These are phyloP conservation scores for Tiliacea aurago DNA, from an alignment of 2,888 invertebrate genomes.

Conservation along the genomic window DNA sequence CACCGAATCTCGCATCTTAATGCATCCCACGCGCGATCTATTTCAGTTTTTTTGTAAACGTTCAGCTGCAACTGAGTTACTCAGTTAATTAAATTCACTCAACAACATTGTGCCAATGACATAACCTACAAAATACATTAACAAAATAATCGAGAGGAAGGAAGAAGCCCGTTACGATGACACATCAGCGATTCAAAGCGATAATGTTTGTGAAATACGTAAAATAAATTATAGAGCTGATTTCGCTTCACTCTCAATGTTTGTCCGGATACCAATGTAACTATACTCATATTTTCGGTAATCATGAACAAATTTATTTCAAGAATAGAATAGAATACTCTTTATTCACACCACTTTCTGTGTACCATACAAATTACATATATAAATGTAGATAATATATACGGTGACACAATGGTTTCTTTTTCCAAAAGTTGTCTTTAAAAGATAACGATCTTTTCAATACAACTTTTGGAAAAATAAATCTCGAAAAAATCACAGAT, in stretches of 20 bases:
- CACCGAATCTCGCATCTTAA: slow-evolving; percentile 2
- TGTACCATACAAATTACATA: too few species aligned
- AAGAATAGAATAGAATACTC: too few species aligned
- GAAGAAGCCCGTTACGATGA: slow-evolving; percentile 21
- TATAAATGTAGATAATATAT: too few species aligned
- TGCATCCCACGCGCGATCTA: slow-evolving; percentile 20
- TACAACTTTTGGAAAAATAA: too few species aligned
- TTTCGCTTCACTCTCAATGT: background rate
- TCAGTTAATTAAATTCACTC: slow-evolving; percentile 22
- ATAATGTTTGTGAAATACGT: slow-evolving; percentile 26
- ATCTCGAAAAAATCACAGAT: background rate
- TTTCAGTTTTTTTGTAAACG: slow-evolving; percentile 30
- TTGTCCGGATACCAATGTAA: background rate
- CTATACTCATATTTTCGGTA: background rate
- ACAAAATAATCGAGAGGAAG: slow-evolving; percentile 38
- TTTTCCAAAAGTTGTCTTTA: too few species aligned
- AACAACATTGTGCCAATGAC: slow-evolving; percentile 5
- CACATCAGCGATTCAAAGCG: background rate
- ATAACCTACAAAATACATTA: slow-evolving; percentile 25
- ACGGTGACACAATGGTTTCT: too few species aligned
- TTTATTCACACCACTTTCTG: too few species aligned
- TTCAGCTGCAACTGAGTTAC: slow-evolving; percentile 1
- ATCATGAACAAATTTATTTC: background rate
- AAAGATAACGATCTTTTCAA: too few species aligned
- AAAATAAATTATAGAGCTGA: background rate